A percentile compares a stretch with the other conserved stretches of the same genome.
phyloP scores from a whole-genome alignment of 2,888 invertebrate species.

The Azorinus chamasolen region DNA sequence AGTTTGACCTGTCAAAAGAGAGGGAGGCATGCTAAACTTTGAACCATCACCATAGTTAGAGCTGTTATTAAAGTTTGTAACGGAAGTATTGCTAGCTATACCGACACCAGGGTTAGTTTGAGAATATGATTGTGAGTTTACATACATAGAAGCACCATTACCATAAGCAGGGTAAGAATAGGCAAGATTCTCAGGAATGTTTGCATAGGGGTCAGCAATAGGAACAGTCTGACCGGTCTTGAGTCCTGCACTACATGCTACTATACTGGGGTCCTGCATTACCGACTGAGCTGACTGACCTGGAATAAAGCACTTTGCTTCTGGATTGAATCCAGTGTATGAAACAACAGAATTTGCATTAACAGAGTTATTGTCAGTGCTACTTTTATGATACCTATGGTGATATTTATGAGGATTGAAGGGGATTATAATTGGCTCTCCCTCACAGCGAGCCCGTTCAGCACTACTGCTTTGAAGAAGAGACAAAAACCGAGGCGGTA shows the following conservation, averaged over 20 bases:
- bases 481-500: constrained; percentile 81
- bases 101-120: constrained; percentile 37
- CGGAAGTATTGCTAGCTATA: constrained; percentile 16
- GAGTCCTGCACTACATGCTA: constrained; percentile 39
- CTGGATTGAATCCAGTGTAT: constrained; percentile 63
- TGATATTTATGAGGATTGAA: constrained; percentile 53
- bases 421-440: constrained; percentile 80
- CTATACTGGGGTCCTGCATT: constrained; percentile 59
- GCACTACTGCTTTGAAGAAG: constrained; percentile 77
- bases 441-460: constrained; percentile 80
- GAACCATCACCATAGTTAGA: constrained; percentile 62
- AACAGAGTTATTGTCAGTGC: background rate
- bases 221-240: constrained; percentile 8
- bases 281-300: constrained; percentile 37
- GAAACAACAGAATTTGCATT: background rate
- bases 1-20: constrained; percentile 61
- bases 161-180: constrained; percentile 5
- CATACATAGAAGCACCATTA: constrained; percentile 9
- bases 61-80: constrained; percentile 36
- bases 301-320: constrained; percentile 74
- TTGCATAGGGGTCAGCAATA: background rate
- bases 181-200: background rate
- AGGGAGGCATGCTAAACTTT: constrained; percentile 64
- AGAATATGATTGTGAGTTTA: constrained; percentile 1
- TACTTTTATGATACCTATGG: constrained; percentile 20